Conservation (phyloP, 1,140 invertebrate species). For the Drosophila pandora region DNA sequence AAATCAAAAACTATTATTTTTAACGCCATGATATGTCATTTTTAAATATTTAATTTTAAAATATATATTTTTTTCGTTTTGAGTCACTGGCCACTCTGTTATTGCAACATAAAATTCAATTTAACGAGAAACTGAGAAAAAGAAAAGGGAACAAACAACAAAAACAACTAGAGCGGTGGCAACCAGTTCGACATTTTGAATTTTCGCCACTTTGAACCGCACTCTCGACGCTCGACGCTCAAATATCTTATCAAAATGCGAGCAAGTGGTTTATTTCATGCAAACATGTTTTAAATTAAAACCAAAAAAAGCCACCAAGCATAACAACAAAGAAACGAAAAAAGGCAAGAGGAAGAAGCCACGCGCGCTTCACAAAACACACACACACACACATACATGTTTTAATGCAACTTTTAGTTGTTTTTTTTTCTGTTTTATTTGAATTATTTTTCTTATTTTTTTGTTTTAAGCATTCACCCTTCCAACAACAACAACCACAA, state of each 20-base stretch:
- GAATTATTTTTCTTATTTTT: slow-evolving; percentile 19
- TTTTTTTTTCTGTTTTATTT: slow-evolving; percentile 29
- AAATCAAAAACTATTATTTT: not conserved
- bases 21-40: not conserved
- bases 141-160: slow-evolving; percentile 6
- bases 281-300: slow-evolving; percentile 37
- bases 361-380: slow-evolving; percentile 32
- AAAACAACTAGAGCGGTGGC: too few relatives aligned
- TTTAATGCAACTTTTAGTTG: slow-evolving; percentile 22
- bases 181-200: slow-evolving; percentile 14
- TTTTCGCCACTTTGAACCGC: slow-evolving; percentile 5
- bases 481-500: slow-evolving; percentile 24
- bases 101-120: slow-evolving; percentile 8
- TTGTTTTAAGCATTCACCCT: slow-evolving; percentile 38
- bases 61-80: not conserved
- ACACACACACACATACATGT: slow-evolving; percentile 8
- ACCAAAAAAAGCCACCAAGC: slow-evolving; percentile 5
- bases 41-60: not conserved
- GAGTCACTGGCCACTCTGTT: slow-evolving; percentile 1
- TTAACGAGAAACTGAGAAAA: not conserved
- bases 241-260: slow-evolving; percentile 48
- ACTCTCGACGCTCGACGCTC: not conserved
- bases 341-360: slow-evolving; percentile 14
- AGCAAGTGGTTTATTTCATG: slow-evolving; percentile 11
- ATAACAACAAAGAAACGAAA: slow-evolving; percentile 11